Conservation (phyloP, 2,113 vertebrate species). For the Heterotis niloticus region DNA sequence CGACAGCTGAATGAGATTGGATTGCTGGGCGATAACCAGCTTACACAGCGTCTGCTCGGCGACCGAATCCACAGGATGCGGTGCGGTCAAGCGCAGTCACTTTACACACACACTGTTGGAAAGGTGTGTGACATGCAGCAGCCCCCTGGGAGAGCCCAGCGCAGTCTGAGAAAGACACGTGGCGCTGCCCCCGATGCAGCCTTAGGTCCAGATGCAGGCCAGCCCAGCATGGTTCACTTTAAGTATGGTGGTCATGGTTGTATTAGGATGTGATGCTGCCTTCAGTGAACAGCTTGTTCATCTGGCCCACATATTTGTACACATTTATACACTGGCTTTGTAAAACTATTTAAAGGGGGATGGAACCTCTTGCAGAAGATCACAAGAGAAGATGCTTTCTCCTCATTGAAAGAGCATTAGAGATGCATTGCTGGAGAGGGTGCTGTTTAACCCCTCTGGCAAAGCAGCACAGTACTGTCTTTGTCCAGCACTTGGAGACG, state of each 20-base stretch:
- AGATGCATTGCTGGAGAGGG: not conserved
- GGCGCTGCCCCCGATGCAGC: not conserved
- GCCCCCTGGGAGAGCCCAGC: not conserved
- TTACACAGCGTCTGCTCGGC: constrained; percentile 48
- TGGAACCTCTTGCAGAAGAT: not conserved
- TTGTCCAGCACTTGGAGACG: not conserved
- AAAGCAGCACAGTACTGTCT: not conserved
- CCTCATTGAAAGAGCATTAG: constrained; percentile 14
- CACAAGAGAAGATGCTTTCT: constrained; percentile 12
- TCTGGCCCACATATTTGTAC: constrained; percentile 19
- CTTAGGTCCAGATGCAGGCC: not conserved
- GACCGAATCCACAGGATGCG: constrained; percentile 29
- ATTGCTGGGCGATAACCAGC: constrained; percentile 46
- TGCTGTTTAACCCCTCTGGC: not conserved
- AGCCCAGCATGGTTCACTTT: not conserved
- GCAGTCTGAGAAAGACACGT: not conserved
- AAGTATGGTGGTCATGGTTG: too few species aligned
- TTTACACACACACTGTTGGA: not conserved
- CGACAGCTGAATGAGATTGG: constrained; percentile 53
- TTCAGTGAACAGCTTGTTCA: constrained; percentile 14
- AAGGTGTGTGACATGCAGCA: not conserved
- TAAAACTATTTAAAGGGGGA: not conserved
- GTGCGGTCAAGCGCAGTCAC: constrained; percentile 57
- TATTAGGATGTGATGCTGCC: not conserved
- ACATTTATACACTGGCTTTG: constrained; percentile 6